A percentile compares a stretch with the other conserved stretches of the same genome.
Conservation (phyloP, 2,888 invertebrate species). For the Ophion costatus region DNA sequence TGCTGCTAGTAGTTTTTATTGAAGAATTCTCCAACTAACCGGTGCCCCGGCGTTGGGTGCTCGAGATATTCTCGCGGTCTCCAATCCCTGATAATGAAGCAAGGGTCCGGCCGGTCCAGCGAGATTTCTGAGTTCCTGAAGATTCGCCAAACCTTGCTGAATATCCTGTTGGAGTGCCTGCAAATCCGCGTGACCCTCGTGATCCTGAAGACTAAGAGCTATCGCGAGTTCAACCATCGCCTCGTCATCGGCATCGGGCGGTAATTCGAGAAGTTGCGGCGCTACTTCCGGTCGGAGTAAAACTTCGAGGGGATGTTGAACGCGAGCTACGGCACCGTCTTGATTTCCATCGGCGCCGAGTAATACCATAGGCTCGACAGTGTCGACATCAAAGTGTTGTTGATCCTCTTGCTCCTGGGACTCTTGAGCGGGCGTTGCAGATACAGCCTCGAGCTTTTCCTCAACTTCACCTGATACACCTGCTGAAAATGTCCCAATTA, state of each 20-base stretch:
- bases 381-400: slow-evolving; percentile 87
- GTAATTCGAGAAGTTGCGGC: slow-evolving; percentile 93
- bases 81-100: slow-evolving; percentile 74
- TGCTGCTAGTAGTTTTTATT: not conserved
- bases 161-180: slow-evolving; percentile 84
- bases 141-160: slow-evolving; percentile 81
- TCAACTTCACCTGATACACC: slow-evolving; percentile 77
- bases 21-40: slow-evolving; percentile 27
- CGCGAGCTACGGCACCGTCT: slow-evolving; percentile 72
- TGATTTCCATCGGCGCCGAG: slow-evolving; percentile 85
- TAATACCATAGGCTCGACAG: slow-evolving; percentile 86
- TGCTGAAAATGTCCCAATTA: slow-evolving; percentile 21
- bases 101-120: slow-evolving; percentile 80
- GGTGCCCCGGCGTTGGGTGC: slow-evolving; percentile 44
- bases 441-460: slow-evolving; percentile 78
- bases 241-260: slow-evolving; percentile 98
- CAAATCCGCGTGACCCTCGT: slow-evolving; percentile 85
- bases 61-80: slow-evolving; percentile 52
- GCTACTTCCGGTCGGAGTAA: slow-evolving; percentile 86
- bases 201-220: slow-evolving; percentile 95
- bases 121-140: slow-evolving; percentile 82
- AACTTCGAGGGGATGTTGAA: slow-evolving; percentile 83
- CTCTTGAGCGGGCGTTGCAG: slow-evolving; percentile 79
- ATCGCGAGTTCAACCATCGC: slow-evolving; percentile 98
- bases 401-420: slow-evolving; percentile 84